Base-by-base conservation (phyloP, 2,113 vertebrate species). In the Campylorhamphus procurvoides region DNA sequence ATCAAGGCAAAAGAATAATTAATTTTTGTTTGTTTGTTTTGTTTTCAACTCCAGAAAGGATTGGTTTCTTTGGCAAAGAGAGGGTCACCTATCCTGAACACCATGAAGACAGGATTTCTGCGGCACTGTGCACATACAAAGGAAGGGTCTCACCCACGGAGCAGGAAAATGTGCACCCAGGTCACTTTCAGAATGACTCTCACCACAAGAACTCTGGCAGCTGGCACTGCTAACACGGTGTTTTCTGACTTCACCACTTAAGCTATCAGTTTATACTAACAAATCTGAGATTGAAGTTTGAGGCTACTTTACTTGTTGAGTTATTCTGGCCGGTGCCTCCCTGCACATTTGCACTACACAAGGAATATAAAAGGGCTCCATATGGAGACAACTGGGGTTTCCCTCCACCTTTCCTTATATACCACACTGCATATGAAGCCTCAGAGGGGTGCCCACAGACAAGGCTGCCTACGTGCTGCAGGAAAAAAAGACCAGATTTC, bases 51-150 rank as follows among this genome's bases (percentile, higher is more conserved):
- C 22, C 40, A 31, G n/a, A 66, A 58, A 55, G 25, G 3, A 67
- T 23, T 1, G 1, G 4, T 64, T 67, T 59, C 35, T 25, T 6
- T 4, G 29, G 16, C 39, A 72, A 73, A 78, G 35, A 59, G 71
- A 62, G 55, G 23, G 14, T 29, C 7, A 7, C 5, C 0, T 18
- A 1, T 8, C 50, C 37, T 53, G 12, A 49, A 18, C 27, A 52
- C 24, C 5, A 24, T 0, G 5, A 40, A 46, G 25, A 7, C 8
- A 6, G 31, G 18, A 49, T 42, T 75, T n/a, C 12, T 47, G 29
- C 37, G 10, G 11, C 24, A 12, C 14, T 1, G 2, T 1, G 11
- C 18, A 3, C 0, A 3, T 10, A 3, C 1, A 3, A 37, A 33
- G 8, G 40, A 39, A 44, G 0, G 14, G 12, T 47, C 18, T 50